These are phyloP conservation scores for Dendroctonus ponderosae DNA, from an alignment of 1,140 invertebrate species.

Conservation along the genomic window DNA sequence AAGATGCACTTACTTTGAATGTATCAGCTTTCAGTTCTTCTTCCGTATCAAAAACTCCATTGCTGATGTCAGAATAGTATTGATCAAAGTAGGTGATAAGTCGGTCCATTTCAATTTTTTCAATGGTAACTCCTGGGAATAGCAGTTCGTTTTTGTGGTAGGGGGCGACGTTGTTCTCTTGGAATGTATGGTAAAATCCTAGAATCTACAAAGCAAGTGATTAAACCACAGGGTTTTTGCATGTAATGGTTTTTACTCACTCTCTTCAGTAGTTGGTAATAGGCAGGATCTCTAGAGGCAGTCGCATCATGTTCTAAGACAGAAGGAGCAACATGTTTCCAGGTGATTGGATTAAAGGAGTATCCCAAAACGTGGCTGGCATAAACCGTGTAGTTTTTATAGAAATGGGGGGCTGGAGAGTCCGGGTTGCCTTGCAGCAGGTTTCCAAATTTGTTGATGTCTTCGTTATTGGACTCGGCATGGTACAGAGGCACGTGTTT, in stretches of 20 bases:
- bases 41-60: slow-evolving; percentile 55
- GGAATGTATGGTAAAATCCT: slow-evolving; percentile 39
- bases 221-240: slow-evolving; percentile 3
- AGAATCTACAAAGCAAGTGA: slow-evolving; percentile 5
- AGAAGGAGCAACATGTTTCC: slow-evolving; percentile 40
- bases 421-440: slow-evolving; percentile 55
- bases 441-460: slow-evolving; percentile 54
- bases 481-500: slow-evolving; percentile 47
- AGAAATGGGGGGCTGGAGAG: slow-evolving; percentile 57
- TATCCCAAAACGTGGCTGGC: slow-evolving; percentile 48
- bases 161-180: slow-evolving; percentile 48
- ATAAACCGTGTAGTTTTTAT: slow-evolving; percentile 57
- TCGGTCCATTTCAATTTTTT: slow-evolving; percentile 61
- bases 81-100: slow-evolving; percentile 71
- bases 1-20: slow-evolving; percentile 25
- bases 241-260: slow-evolving; percentile 52
- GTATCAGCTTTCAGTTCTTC: slow-evolving; percentile 38
- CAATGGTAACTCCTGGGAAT: slow-evolving; percentile 63
- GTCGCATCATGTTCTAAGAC: slow-evolving; percentile 57
- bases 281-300: slow-evolving; percentile 64
- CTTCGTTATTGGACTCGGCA: slow-evolving; percentile 36
- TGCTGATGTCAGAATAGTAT: slow-evolving; percentile 65
- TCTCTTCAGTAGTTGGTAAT: slow-evolving; percentile 62
- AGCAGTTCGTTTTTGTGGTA: slow-evolving; percentile 62
- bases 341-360: slow-evolving; percentile 50